phyloP scores from a whole-genome alignment of 2,888 invertebrate species.

The Diogma glabrata region DNA sequence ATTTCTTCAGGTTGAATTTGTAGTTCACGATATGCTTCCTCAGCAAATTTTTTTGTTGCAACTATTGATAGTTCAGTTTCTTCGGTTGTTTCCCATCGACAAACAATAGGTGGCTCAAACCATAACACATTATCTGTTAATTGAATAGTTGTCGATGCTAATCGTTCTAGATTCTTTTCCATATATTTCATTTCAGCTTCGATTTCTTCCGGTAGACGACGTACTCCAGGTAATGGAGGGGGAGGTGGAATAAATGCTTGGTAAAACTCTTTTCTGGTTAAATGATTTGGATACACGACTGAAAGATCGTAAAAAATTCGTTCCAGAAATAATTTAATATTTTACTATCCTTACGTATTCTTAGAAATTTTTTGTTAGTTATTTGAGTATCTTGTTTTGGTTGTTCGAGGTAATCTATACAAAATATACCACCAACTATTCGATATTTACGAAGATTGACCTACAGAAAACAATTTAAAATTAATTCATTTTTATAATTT shows the following conservation, averaged over 20 bases:
- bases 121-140: constrained; percentile 59
- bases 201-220: constrained; percentile 64
- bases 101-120: constrained; percentile 66
- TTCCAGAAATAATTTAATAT: neutral
- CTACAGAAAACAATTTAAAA: too few species aligned
- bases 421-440: constrained; percentile 65
- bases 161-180: constrained; percentile 60
- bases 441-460: constrained; percentile 59
- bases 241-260: constrained; percentile 57
- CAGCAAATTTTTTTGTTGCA: constrained; percentile 24
- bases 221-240: constrained; percentile 50
- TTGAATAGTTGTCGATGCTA: constrained; percentile 56
- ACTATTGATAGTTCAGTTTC: constrained; percentile 30
- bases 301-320: constrained; percentile 5
- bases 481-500: neutral
- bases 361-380: constrained; percentile 30
- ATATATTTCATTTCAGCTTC: constrained; percentile 64
- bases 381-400: constrained; percentile 53
- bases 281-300: constrained; percentile 37
- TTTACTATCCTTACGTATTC: constrained; percentile 27
- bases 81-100: constrained; percentile 50
- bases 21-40: neutral
- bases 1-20: constrained; percentile 16
- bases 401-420: constrained; percentile 58
- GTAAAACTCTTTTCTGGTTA: constrained; percentile 48